Evolutionary conservation across 2,113 vertebrate species (phyloP).

Genomic region (Pipa parva): DNA sequence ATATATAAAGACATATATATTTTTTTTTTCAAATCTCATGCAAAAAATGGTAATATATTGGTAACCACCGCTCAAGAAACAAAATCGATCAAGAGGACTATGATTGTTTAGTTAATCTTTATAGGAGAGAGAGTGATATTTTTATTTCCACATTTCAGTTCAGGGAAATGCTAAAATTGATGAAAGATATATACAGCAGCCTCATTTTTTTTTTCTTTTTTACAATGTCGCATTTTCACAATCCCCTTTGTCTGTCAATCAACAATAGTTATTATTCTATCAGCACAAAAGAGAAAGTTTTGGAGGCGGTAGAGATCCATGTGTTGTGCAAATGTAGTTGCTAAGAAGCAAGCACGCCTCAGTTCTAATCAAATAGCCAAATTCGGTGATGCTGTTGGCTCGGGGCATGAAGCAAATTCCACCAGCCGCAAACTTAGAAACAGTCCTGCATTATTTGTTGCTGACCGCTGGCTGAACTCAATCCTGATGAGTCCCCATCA

Average conservation of each 20-base stretch:
- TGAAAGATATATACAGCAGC: too few relatives aligned
- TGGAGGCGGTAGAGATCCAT: conserved; percentile 67
- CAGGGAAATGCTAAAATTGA: too few relatives aligned
- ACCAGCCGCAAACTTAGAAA: conserved; percentile 84
- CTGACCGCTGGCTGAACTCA: conserved; percentile 85
- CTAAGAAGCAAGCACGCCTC: conserved; percentile 79
- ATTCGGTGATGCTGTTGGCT: conserved; percentile 76
- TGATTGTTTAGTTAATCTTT: too few relatives aligned
- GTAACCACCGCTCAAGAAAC: too few relatives aligned
- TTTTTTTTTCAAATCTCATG: too few relatives aligned
- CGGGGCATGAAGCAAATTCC: conserved; percentile 81
- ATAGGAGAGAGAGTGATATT: too few relatives aligned
- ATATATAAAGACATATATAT: too few relatives aligned
- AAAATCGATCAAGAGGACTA: too few relatives aligned
- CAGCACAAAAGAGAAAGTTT: conserved; percentile 71
- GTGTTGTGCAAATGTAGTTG: conserved; percentile 78
- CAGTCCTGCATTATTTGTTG: conserved; percentile 86
- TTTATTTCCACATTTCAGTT: too few relatives aligned
- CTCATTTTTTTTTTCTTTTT: too few relatives aligned
- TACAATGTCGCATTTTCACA: conserved; percentile 58
- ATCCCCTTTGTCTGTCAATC: conserved; percentile 68
- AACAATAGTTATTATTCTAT: conserved; percentile 69
- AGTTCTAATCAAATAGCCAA: conserved; percentile 80
- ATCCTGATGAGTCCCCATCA: conserved; percentile 79
- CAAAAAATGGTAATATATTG: too few relatives aligned